Base-by-base conservation (phyloP, 2,113 vertebrate genomes). In the Cromileptes altivelis region DNA sequence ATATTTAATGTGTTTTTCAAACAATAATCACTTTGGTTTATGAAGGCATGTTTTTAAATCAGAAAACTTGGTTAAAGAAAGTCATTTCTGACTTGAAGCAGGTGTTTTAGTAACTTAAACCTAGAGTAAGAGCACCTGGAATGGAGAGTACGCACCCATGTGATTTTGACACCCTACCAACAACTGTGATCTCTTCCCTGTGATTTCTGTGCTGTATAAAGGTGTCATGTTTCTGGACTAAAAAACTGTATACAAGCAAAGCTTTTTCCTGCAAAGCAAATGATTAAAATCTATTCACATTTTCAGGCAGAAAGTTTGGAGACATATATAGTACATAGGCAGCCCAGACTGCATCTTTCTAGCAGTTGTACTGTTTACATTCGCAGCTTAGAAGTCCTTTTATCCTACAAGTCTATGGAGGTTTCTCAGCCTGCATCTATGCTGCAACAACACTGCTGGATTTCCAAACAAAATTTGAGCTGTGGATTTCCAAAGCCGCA, bases 401-500 rank as follows among this genome's bases (percentile, higher is more conserved):
- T 42, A 21, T 61, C 21, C 10, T 18, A 17, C 11, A 70, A 25
- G 18, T 67, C 1, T 25, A 33, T 27, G 47, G 19, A 37, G 50
- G 53, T 58, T 77, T 64, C 60, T 58, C 27, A 56, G 76, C 30
- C 55, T 30, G 6, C 2, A 19, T 50, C 21, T 37, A 12, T 40
- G 52, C 17, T 30, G 55, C n/a, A 58, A 56, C 30, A 74, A 13
- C 15, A 52, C 75, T 49, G 67, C 56, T 27, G 8, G 17, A 74
- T 70, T 76, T 76, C 14, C 19, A 58, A 78, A 77, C 50, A 45
- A 70, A 77, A 77, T 58, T 40, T 75, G n/a, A 2, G 63, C 37
- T 67, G 56, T 57, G 33, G 21, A 70, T 82, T 79, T 81, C 30
- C 21, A 63, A 53, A 70, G 37, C 52, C 61, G 60, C 53, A 70